These are phyloP conservation scores for Lithophane socia DNA, from an alignment of 2,888 invertebrate species.

Conservation along the genomic window DNA sequence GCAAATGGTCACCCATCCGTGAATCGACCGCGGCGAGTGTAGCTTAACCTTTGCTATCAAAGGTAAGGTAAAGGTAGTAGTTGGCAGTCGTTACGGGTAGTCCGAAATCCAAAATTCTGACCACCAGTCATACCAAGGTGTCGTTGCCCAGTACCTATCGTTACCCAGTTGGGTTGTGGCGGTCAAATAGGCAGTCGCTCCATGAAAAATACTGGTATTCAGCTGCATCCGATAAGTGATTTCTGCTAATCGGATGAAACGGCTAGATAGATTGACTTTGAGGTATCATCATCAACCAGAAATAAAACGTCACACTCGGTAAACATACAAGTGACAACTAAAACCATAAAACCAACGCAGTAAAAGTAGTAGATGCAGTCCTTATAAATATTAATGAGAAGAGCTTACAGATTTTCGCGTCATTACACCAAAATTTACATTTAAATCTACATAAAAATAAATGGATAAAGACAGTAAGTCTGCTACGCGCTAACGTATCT, in stretches of 20 bases:
- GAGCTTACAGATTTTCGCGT: constrained; percentile 51
- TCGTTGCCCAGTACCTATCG: neutral
- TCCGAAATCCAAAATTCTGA: neutral
- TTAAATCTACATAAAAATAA: constrained; percentile 51
- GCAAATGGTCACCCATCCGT: neutral
- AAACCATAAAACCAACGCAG: constrained; percentile 4
- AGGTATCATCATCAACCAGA: neutral
- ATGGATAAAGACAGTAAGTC: constrained; percentile 51
- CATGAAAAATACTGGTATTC: neutral
- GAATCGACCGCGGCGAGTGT: no score
- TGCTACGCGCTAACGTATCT: constrained; percentile 48
- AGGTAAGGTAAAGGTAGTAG: neutral
- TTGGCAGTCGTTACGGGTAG: neutral
- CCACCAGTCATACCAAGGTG: neutral
- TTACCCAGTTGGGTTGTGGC: neutral
- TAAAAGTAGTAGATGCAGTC: constrained; percentile 43
- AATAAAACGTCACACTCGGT: neutral
- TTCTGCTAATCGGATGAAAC: neutral
- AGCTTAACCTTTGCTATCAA: no score
- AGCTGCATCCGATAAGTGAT: neutral
- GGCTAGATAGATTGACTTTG: neutral
- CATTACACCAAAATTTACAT: constrained; percentile 60
- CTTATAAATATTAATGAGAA: constrained; percentile 55
- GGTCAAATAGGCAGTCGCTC: neutral
- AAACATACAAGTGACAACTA: constrained; percentile 32